Base-by-base conservation (phyloP, 1,140 invertebrate genomes). In the Cotesia vestalis region DNA sequence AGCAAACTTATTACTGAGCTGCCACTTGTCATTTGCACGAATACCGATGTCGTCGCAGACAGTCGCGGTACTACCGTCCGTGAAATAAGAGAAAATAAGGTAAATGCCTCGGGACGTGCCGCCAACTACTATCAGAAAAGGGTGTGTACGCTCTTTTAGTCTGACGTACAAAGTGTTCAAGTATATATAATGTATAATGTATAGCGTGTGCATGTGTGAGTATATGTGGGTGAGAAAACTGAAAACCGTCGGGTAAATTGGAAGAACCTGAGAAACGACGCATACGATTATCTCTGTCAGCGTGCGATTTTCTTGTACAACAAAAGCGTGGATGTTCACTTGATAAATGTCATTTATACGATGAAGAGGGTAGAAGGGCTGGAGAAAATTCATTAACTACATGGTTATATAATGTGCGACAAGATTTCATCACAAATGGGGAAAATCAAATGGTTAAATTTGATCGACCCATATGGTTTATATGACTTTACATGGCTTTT, bases 1-100 rank as follows among this genome's bases (percentile, higher is more conserved):
- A 60, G 8, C 36, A 69, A 70, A 73, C 72, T 73, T 70, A 61
- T 73, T 66, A 73, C 61, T 36, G 72, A 38, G 59, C 67, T 69
- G 60, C 68, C 67, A 73, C 72, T 73, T 70, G 72, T 70, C 72
- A 70, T 66, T 73, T 73, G 72, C 67, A 66, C 63, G 53, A 66
- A 70, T 73, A 73, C 62, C 67, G n/a, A 61, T 53, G 66, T 67
- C 66, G 9, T 55, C 17, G 66, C 4, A 53, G 66, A 67, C 66
- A 67, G 66, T 12, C 40, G 40, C 38, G 66, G 46, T 4, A 34
- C 17, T n/a, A 5, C 12, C 66, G 40, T 67, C 52, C 51, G 66
- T 55, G 66, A 51, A 53, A 55, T 67, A 51, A 17, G 40, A 52
- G 14, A 67, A 67, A 67, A 67, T 67, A 67, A 67, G 66, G 51